Percentiles rank a stretch among this genome's conserved stretches.
These are phyloP conservation scores for Diogma glabrata DNA, from an alignment of 2,888 invertebrate genomes.

Conservation along the genomic window DNA sequence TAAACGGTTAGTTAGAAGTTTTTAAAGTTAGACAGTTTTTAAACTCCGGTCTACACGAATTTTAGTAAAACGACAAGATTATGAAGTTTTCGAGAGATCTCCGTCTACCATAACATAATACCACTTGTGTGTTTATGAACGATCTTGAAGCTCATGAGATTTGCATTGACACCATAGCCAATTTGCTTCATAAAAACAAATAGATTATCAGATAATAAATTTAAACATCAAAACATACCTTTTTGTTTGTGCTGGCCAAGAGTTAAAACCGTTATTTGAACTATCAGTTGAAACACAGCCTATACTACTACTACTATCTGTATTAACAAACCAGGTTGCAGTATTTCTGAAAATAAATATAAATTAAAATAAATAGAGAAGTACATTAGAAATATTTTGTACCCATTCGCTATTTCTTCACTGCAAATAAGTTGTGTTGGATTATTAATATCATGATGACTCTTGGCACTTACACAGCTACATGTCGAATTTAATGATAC, in stretches of 20 bases:
- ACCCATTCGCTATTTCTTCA: constrained; percentile 27
- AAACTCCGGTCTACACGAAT: too few relatives aligned
- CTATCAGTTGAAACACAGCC: constrained; percentile 12
- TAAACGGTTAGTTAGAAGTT: too few relatives aligned
- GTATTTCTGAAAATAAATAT: neutral
- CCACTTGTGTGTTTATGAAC: too few relatives aligned
- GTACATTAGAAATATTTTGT: constrained; percentile 11
- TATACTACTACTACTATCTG: constrained; percentile 14
- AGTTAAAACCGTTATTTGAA: constrained; percentile 23
- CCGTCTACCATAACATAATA: too few relatives aligned
- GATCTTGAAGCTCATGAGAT: too few relatives aligned
- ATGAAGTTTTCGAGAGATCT: too few relatives aligned
- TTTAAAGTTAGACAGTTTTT: too few relatives aligned
- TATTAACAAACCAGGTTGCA: constrained; percentile 2
- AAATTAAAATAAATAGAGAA: too few relatives aligned
- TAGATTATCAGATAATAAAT: neutral
- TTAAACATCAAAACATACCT: constrained; percentile 6
- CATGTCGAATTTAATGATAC: constrained; percentile 47
- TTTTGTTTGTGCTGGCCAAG: constrained; percentile 26
- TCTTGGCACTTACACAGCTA: constrained; percentile 43
- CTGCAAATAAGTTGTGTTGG: constrained; percentile 24
- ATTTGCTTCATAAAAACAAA: too few relatives aligned
- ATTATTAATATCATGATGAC: constrained; percentile 39
- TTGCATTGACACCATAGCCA: too few relatives aligned
- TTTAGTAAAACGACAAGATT: too few relatives aligned